These are phyloP conservation scores for Montipora foliosa DNA, from an alignment of 64 coral and sea anemone species.

Conservation along the genomic window DNA sequence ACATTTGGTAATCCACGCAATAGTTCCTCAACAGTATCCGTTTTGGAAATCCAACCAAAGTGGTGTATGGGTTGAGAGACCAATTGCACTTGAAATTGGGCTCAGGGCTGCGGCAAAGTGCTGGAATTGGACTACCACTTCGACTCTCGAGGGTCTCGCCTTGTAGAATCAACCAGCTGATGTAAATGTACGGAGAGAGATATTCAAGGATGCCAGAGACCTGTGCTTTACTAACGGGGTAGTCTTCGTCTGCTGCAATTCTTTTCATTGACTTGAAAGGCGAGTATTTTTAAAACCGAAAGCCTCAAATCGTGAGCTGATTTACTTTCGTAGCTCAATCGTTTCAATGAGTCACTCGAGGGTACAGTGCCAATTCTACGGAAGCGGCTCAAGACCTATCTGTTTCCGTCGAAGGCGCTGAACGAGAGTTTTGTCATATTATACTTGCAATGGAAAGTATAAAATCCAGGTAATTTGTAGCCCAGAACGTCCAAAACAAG, in stretches of 20 bases:
- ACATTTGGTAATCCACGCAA: constrained; percentile 21
- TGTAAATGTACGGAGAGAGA: constrained; percentile 30
- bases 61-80: constrained; percentile 37
- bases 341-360: constrained; percentile 38
- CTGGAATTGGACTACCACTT: constrained; percentile 6
- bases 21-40: constrained; percentile 60
- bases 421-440: too few species aligned
- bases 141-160: not conserved
- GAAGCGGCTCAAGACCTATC: constrained; percentile 15
- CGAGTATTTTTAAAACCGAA: constrained; percentile 26
- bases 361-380: constrained; percentile 39
- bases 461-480: too few species aligned
- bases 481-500: too few species aligned
- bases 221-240: constrained; percentile 16
- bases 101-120: not conserved
- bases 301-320: constrained; percentile 38
- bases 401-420: not conserved
- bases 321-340: not conserved
- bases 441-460: too few species aligned
- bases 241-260: constrained; percentile 17
- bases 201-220: constrained; percentile 31
- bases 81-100: constrained; percentile 30
- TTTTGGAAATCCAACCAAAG: constrained; percentile 51
- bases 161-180: constrained; percentile 31
- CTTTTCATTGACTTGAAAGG: constrained; percentile 30